Evolutionary conservation across 2,888 invertebrate genomes (phyloP), one percentile per base, ranked within the genome.

Genomic region (Lepidonotus clava): DNA sequence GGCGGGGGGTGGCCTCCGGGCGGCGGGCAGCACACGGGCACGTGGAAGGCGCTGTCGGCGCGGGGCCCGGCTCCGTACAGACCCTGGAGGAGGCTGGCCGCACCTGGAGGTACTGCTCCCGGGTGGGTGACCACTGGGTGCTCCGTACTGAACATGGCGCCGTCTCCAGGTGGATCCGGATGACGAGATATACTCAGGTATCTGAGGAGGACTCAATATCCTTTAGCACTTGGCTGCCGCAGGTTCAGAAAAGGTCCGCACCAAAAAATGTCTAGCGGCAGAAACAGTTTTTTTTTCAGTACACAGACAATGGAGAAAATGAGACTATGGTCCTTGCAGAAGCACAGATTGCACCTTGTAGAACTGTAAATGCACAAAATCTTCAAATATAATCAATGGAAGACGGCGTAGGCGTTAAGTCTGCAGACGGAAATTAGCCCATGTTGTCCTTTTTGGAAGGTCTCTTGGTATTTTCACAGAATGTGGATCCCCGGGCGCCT

Each of bases 11-110:
- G 46, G 6, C 28, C 51, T 21, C 24, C 80, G 14, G 80, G 80
- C 8, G 76, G 76, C 32, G 46, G 40, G 77, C 40, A 41, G 77
- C 40, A 41, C 14, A 18, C 77, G 4, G 80, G 80, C 24, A 80
- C 51, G 51, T 80, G 80, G 80, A 80, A 80, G 80, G 80, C 80
- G 80, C 80, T 80, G 28, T 80, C 80, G 46, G 80, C 28, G 21
- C 80, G 80, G 28, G 5, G 32, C 18, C 46, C 51, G 4, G 80
- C 4, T 5, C 41, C 28, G 80, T 80, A 80, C 24, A 80, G 24
- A 18, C 80, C 80, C 28, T 41, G 51, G 4, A 80, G 80, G 46
- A 80, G 51, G 14, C 46, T 24, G 46, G 80, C 46, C 46, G 80
- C 51, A 32, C 80, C 80, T 28, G 71, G 71, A n/a, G 71, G 36